These are phyloP conservation scores for Carterocephalus palaemon DNA, from an alignment of 2,888 invertebrate genomes.

Conservation along the genomic window DNA sequence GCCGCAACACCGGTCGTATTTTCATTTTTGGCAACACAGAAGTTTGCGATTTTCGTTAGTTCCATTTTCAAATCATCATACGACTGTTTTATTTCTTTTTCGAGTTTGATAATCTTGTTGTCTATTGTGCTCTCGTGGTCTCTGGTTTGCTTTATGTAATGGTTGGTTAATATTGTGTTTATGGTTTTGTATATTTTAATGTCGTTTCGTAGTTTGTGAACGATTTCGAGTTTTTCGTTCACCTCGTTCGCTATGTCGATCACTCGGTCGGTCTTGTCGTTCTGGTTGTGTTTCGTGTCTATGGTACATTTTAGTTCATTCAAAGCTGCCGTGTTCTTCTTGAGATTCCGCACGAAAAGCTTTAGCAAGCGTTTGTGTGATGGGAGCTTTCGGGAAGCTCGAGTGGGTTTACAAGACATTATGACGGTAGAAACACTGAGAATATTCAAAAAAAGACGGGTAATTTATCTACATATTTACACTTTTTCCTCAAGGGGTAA, in stretches of 20 bases:
- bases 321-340: conserved; percentile 63
- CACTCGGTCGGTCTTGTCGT: conserved; percentile 48
- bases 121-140: conserved; percentile 61
- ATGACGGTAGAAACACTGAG: background rate
- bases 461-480: conserved; percentile 39
- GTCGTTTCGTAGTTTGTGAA: conserved; percentile 66
- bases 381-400: conserved; percentile 35
- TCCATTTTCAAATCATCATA: conserved; percentile 59
- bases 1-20: conserved; percentile 41
- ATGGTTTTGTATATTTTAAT: conserved; percentile 71
- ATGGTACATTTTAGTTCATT: conserved; percentile 55
- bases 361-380: conserved; percentile 50
- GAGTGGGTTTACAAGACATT: conserved; percentile 33
- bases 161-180: conserved; percentile 69
- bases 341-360: conserved; percentile 53
- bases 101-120: conserved; percentile 57
- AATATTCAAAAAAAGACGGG: conserved; percentile 24
- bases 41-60: conserved; percentile 48
- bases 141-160: conserved; percentile 65
- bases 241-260: conserved; percentile 58
- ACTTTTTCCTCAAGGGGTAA: conserved; percentile 12
- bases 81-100: conserved; percentile 56
- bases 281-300: conserved; percentile 45
- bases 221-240: conserved; percentile 68
- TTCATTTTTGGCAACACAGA: conserved; percentile 46